Evolutionary conservation across 2,797 vertebrate genomes (phyloP).

Genomic region (Myotis findleyi): DNA sequence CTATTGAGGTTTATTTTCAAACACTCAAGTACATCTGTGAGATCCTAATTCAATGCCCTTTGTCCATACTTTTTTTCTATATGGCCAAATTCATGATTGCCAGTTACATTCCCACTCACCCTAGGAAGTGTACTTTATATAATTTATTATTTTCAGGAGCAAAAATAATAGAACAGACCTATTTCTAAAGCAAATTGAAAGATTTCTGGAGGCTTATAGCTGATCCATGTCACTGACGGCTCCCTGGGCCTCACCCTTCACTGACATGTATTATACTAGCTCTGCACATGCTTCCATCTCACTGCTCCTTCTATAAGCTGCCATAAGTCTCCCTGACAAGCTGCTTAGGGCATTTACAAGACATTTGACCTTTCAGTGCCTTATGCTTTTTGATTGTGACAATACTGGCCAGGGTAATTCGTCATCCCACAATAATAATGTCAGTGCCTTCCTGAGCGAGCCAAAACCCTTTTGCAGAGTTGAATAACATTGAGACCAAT

Average conservation of each 20-base stretch:
- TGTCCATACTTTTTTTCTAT: not conserved
- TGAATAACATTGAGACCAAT: conserved; percentile 56
- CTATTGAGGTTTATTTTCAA: conserved; percentile 39
- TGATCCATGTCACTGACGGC: not conserved
- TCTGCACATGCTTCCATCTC: not conserved
- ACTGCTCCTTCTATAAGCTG: not conserved
- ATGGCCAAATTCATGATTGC: not conserved
- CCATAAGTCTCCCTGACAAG: conserved; percentile 45
- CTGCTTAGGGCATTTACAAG: conserved; percentile 26
- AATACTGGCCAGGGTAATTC: conserved; percentile 34
- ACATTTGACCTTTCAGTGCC: conserved; percentile 69
- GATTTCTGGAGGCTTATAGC: conserved; percentile 8
- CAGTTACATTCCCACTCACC: not conserved
- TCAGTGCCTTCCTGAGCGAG: conserved; percentile 50
- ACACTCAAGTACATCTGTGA: not conserved
- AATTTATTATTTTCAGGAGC: conserved; percentile 44
- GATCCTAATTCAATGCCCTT: not conserved
- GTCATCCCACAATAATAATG: conserved; percentile 63
- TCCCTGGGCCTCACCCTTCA: not conserved
- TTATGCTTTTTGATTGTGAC: conserved; percentile 57
- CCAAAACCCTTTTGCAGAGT: not conserved
- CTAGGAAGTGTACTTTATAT: conserved; percentile 29
- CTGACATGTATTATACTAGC: not conserved
- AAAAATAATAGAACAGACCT: conserved; percentile 11
- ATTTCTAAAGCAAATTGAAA: conserved; percentile 19